phyloP scores from a whole-genome alignment of 2,797 vertebrate genomes.

The Podarcis siculus region DNA sequence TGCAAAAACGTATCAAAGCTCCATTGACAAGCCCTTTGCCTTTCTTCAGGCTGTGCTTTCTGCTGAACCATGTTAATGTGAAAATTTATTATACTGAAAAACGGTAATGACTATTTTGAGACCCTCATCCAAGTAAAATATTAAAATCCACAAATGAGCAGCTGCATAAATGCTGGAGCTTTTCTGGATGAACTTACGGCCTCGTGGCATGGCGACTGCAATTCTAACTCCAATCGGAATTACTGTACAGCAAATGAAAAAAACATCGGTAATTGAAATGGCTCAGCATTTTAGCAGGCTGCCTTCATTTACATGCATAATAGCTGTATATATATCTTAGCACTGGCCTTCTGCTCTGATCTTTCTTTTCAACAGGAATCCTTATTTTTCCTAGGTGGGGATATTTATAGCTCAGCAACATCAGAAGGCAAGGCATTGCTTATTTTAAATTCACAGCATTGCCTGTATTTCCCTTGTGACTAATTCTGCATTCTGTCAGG shows the following conservation, averaged over 20 bases:
- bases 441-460: slow-evolving; percentile 62
- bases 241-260: slow-evolving; percentile 18
- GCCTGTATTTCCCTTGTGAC: slow-evolving; percentile 64
- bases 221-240: slow-evolving; percentile 22
- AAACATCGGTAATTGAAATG: neutral
- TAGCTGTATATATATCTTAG: neutral
- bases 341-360: slow-evolving; percentile 1
- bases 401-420: slow-evolving; percentile 66
- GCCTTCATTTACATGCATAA: neutral
- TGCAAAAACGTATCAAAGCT: slow-evolving; percentile 6
- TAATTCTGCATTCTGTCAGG: slow-evolving; percentile 68
- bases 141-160: slow-evolving; percentile 26
- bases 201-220: slow-evolving; percentile 28
- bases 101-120: slow-evolving; percentile 27
- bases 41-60: slow-evolving; percentile 22
- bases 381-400: slow-evolving; percentile 55
- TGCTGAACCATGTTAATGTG: slow-evolving; percentile 19
- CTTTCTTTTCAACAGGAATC: slow-evolving; percentile 39
- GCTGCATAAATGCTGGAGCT: slow-evolving; percentile 6
- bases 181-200: slow-evolving; percentile 17
- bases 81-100: slow-evolving; percentile 17
- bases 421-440: slow-evolving; percentile 66
- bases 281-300: slow-evolving; percentile 27
- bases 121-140: slow-evolving; percentile 39
- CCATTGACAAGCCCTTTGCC: neutral